Percentiles rank a stretch among this genome's conserved stretches.
Conservation (phyloP, 2,797 vertebrate genomes). For the Hippoglossus hippoglossus region DNA sequence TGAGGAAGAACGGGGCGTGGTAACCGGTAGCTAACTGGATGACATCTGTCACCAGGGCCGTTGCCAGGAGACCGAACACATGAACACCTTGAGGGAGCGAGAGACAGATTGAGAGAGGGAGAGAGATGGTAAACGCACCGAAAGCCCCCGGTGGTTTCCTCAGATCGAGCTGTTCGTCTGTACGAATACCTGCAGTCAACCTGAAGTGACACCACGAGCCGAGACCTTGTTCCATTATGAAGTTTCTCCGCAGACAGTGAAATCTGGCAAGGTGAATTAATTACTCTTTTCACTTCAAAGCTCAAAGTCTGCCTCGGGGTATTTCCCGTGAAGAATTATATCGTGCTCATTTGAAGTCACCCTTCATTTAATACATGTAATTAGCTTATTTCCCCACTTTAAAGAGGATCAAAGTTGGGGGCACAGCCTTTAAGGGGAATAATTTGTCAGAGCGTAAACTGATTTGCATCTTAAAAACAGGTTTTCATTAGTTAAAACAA, state of each 20-base stretch:
- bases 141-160: slow-evolving; percentile 37
- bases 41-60: slow-evolving; percentile 94
- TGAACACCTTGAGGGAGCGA: slow-evolving; percentile 88
- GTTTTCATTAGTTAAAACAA: not conserved
- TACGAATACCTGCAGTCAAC: slow-evolving; percentile 23
- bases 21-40: slow-evolving; percentile 97
- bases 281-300: slow-evolving; percentile 71
- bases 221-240: slow-evolving; percentile 2
- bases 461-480: slow-evolving; percentile 30
- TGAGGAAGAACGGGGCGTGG: slow-evolving; percentile 96
- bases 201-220: slow-evolving; percentile 15
- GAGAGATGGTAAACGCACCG: slow-evolving; percentile 45
- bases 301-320: slow-evolving; percentile 50
- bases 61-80: slow-evolving; percentile 96
- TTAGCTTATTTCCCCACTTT: slow-evolving; percentile 55
- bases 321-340: slow-evolving; percentile 46
- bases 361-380: slow-evolving; percentile 62
- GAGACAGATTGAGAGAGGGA: slow-evolving; percentile 24
- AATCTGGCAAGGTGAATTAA: slow-evolving; percentile 60
- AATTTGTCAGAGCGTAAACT: slow-evolving; percentile 31
- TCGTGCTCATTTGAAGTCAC: slow-evolving; percentile 45
- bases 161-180: slow-evolving; percentile 35
- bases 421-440: slow-evolving; percentile 10
- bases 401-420: slow-evolving; percentile 34
- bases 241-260: slow-evolving; percentile 41